These are phyloP conservation scores for Rafetus swinhoei DNA, from an alignment of 2,113 vertebrate species.

Conservation along the genomic window DNA sequence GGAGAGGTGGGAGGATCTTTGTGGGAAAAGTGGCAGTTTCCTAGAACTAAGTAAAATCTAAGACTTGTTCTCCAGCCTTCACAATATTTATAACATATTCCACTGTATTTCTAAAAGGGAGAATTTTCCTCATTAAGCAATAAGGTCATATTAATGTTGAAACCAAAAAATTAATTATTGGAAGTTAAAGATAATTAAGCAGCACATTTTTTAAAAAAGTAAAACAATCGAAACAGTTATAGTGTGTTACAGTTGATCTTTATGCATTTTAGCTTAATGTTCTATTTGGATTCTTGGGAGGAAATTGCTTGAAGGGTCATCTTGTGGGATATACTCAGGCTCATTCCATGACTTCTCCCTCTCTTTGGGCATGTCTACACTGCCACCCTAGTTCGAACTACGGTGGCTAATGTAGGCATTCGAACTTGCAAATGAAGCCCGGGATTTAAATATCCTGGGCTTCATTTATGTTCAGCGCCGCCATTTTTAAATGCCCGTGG, in stretches of 20 bases:
- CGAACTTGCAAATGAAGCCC: too few relatives aligned
- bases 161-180: slow-evolving; percentile 6
- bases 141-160: slow-evolving; percentile 20
- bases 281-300: not conserved
- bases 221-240: not conserved
- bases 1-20: not conserved
- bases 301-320: not conserved
- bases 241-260: not conserved
- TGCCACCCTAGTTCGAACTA: too few relatives aligned
- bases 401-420: too few relatives aligned
- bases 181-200: slow-evolving; percentile 23
- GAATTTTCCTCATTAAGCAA: slow-evolving; percentile 44
- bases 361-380: too few relatives aligned
- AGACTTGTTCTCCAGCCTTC: slow-evolving; percentile 1
- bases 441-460: too few relatives aligned
- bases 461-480: too few relatives aligned
- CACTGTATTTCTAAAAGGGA: slow-evolving; percentile 52
- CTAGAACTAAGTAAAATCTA: not conserved
- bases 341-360: not conserved
- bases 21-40: slow-evolving; percentile 30
- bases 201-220: not conserved
- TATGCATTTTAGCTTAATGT: slow-evolving; percentile 5
- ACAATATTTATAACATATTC: slow-evolving; percentile 55
- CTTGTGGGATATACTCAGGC: not conserved
- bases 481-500: too few relatives aligned